phyloP scores from a whole-genome alignment of 2,113 vertebrate genomes.

The Erpornis zantholeuca region DNA sequence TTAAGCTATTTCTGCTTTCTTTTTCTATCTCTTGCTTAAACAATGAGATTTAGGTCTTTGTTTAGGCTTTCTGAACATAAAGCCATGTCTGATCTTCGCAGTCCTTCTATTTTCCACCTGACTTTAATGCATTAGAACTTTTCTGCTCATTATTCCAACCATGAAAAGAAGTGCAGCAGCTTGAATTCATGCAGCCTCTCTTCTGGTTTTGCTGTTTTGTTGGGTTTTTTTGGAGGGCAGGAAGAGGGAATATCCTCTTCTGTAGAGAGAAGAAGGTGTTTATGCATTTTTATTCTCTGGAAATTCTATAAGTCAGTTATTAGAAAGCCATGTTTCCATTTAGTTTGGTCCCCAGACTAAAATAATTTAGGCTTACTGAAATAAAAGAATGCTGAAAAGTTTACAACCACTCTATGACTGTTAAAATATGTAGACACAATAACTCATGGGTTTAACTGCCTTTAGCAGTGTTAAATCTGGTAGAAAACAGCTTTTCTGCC shows the following conservation, averaged over 20 bases:
- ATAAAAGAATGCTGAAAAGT: not conserved
- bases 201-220: not conserved
- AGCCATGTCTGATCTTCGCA: not conserved
- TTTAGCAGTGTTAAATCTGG: not conserved
- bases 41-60: not conserved
- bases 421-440: not conserved
- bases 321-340: not conserved
- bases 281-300: not conserved
- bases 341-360: not conserved
- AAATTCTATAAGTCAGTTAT: not conserved
- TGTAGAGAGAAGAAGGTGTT: not conserved
- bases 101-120: not conserved
- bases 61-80: not conserved
- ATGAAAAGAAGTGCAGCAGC: not conserved
- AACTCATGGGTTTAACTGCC: not conserved
- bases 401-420: not conserved
- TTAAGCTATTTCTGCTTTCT: not conserved
- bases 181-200: not conserved
- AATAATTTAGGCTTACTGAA: not conserved
- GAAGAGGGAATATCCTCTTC: not conserved
- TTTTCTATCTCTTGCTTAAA: not conserved
- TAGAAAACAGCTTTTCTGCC: not conserved
- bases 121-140: not conserved
- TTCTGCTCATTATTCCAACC: not conserved
- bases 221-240: rapidly evolving